Evolutionary conservation across 2,113 vertebrate species (phyloP).

Genomic region (Erpornis zantholeuca): DNA sequence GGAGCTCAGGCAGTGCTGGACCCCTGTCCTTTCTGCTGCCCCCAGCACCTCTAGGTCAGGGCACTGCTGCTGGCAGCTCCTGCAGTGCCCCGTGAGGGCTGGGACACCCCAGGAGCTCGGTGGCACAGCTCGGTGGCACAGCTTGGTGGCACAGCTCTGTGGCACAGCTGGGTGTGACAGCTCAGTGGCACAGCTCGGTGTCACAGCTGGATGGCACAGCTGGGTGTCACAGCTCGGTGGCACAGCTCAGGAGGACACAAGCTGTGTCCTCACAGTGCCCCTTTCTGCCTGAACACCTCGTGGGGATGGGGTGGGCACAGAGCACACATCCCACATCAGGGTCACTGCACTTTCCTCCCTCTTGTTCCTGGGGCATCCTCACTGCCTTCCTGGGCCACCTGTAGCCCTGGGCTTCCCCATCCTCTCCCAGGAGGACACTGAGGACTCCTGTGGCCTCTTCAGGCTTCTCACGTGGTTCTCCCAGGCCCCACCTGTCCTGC

Average conservation of each 20-base stretch:
- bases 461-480: not conserved
- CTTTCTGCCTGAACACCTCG: not conserved
- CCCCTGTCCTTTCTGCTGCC: not conserved
- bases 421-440: not conserved
- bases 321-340: not conserved
- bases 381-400: not conserved
- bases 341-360: not conserved
- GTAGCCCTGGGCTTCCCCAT: not conserved
- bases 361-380: not conserved
- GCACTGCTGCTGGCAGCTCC: not conserved
- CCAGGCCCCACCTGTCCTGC: not conserved
- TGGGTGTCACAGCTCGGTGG: not conserved
- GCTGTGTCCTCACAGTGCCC: rapidly evolving
- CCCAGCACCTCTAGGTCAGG: not conserved
- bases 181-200: not conserved
- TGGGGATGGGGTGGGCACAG: not conserved
- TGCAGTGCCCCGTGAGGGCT: rapidly evolving
- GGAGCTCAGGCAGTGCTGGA: not conserved
- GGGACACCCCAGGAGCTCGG: not conserved
- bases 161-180: not conserved
- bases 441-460: not conserved
- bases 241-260: not conserved
- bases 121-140: not conserved
- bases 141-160: too few relatives aligned
- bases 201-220: not conserved